A percentile compares a stretch with the other conserved stretches of the same genome.
These are phyloP conservation scores for honey bee (Apis mellifera) DNA, from an alignment of 1,140 invertebrate species.

Conservation along the genomic window Amel_HAv3.1 CM009933.2:6656001-6656500, in stretches of 20 bases:
- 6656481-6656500: background rate
- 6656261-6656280: conserved; percentile 45
- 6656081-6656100: conserved; percentile 50
- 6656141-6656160: background rate
- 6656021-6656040: background rate
- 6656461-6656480: conserved; percentile 20
- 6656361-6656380: background rate
- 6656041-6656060: background rate
- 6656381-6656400: background rate
- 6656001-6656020: background rate
- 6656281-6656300: conserved; percentile 69
- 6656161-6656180: conserved; percentile 30
- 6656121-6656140: conserved; percentile 52
- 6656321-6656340: conserved; percentile 72
- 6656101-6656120: conserved; percentile 38
- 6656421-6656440: conserved; percentile 64
- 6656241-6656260: background rate
- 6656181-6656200: conserved; percentile 30
- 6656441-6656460: conserved; percentile 64
- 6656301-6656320: conserved; percentile 71
- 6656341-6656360: conserved; percentile 2
- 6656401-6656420: conserved; percentile 37
- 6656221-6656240: background rate
- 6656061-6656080: conserved; percentile 39
- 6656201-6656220: conserved; percentile 34